Percentiles rank a stretch among this genome's conserved stretches.
Evolutionary conservation across 1,140 invertebrate genomes (phyloP).

Genomic region (Copidosoma floridanum): DNA sequence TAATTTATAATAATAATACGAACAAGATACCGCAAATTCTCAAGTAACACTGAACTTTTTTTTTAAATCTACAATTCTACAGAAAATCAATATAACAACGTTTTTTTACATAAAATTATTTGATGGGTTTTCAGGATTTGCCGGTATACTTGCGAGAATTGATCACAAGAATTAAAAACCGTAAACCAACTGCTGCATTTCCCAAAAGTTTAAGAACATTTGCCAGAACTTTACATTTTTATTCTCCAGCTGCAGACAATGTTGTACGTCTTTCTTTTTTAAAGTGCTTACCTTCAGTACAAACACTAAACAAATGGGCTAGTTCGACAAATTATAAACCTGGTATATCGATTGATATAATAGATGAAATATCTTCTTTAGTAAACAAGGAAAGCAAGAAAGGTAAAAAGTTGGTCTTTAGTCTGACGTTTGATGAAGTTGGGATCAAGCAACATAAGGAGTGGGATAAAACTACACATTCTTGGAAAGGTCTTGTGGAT

Average conservation of each 20-base stretch:
- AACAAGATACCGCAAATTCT: too few species aligned
- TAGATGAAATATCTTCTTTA: background rate
- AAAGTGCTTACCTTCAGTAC: constrained; percentile 22
- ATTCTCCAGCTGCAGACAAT: constrained; percentile 24
- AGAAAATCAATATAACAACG: too few species aligned
- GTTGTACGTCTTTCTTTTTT: constrained; percentile 17
- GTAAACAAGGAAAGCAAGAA: background rate
- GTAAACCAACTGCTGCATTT: constrained; percentile 16
- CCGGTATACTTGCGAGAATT: too few species aligned
- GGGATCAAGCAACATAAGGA: background rate
- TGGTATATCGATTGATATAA: background rate
- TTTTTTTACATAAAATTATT: too few species aligned
- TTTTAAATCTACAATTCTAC: too few species aligned
- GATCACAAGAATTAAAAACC: constrained; percentile 18
- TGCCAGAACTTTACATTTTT: constrained; percentile 21
- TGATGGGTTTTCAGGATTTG: too few species aligned
- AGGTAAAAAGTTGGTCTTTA: background rate
- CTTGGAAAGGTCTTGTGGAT: too few species aligned
- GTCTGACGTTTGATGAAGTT: background rate
- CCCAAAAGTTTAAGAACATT: constrained; percentile 13
- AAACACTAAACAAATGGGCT: constrained; percentile 20
- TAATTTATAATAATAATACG: too few species aligned
- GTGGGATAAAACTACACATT: too few species aligned
- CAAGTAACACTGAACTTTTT: too few species aligned
- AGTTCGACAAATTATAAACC: background rate